phyloP scores from a whole-genome alignment of 2,113 vertebrate species.

The Calidris pugnax region DNA sequence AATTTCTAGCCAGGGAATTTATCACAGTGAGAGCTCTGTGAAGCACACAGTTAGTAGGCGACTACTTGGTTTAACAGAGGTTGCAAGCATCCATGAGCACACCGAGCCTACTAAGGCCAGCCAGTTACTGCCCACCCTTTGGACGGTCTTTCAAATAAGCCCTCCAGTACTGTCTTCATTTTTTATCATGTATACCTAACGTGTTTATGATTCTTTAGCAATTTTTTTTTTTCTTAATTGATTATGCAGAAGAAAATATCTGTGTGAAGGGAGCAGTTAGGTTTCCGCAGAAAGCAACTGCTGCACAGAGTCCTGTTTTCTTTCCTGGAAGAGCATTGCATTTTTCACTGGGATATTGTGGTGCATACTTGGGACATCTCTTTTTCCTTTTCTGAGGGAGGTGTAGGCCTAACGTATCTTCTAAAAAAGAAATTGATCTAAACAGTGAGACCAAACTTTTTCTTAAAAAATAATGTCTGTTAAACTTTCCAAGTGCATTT shows the following conservation, averaged over 20 bases:
- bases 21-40: not conserved
- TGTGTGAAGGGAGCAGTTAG: not conserved
- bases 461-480: not conserved
- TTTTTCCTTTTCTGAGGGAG: not conserved
- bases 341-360: not conserved
- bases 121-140: not conserved
- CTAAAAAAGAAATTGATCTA: not conserved
- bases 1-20: slow-evolving; percentile 66
- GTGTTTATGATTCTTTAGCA: not conserved
- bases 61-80: not conserved
- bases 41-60: not conserved
- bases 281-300: not conserved
- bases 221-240: not conserved
- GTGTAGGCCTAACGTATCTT: not conserved
- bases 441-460: not conserved
- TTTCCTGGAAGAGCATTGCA: not conserved
- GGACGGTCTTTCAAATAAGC: not conserved
- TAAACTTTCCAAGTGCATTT: slow-evolving; percentile 11
- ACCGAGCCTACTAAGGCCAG: fast-evolving
- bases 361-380: not conserved
- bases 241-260: not conserved
- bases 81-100: not conserved
- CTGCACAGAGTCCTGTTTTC: not conserved
- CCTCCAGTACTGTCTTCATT: not conserved
- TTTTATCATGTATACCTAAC: not conserved